Conservation (phyloP, 2,113 vertebrate species). For the Pomatostomus ruficeps region DNA sequence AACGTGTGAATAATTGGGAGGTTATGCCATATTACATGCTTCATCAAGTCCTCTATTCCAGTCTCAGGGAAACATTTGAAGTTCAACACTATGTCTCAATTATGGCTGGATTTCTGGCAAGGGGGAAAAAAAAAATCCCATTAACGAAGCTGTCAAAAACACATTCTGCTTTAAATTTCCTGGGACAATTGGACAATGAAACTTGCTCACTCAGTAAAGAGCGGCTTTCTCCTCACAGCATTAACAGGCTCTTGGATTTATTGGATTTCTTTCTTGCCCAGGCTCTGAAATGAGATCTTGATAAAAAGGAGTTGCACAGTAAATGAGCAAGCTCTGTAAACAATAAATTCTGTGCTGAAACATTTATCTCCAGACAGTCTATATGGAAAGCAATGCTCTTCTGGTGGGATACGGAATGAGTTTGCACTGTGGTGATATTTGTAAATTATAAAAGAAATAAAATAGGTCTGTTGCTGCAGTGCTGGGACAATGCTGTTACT, state of each 20-base stretch:
- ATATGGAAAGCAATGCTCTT: background rate
- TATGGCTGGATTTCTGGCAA: constrained; percentile 66
- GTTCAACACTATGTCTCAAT: constrained; percentile 68
- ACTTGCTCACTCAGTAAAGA: constrained; percentile 35
- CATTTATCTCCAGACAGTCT: background rate
- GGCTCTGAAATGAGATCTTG: constrained; percentile 9
- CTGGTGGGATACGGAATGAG: background rate
- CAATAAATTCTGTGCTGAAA: constrained; percentile 8
- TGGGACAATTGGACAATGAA: constrained; percentile 64
- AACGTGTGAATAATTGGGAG: constrained; percentile 76
- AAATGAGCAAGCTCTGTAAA: background rate
- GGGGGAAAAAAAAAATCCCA: constrained; percentile 10
- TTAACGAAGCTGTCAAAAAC: constrained; percentile 70
- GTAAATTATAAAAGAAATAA: background rate
- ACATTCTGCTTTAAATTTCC: constrained; percentile 65
- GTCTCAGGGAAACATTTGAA: constrained; percentile 69
- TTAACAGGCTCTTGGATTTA: constrained; percentile 17
- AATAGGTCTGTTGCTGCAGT: background rate
- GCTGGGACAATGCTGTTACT: background rate
- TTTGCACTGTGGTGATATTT: background rate
- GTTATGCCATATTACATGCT: constrained; percentile 66
- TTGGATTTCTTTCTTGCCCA: background rate
- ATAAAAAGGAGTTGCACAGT: background rate
- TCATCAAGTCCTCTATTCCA: constrained; percentile 70
- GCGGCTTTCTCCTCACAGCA: constrained; percentile 43